These are phyloP conservation scores for Anoplopoma fimbria DNA, from an alignment of 2,113 vertebrate genomes.

Conservation along the genomic window DNA sequence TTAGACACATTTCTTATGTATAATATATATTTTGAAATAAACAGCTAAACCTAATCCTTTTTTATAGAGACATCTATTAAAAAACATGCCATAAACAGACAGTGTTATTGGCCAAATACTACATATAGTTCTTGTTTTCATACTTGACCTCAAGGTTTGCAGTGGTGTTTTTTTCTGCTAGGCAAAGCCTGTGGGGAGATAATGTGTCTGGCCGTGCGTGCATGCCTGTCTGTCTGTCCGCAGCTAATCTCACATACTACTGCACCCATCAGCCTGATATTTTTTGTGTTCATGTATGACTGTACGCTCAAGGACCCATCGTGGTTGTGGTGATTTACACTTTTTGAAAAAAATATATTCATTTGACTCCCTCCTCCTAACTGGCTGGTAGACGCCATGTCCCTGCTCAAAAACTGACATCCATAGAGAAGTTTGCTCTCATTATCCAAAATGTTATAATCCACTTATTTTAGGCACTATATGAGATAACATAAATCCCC, in stretches of 20 bases:
- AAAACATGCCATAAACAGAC: too few species aligned
- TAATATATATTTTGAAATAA: neutral
- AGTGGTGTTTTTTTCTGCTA: too few species aligned
- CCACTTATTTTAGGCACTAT: neutral
- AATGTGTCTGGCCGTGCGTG: neutral
- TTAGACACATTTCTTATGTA: neutral
- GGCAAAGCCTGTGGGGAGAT: neutral
- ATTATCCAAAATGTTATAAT: too few species aligned
- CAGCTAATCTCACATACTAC: neutral
- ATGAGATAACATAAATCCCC: neutral
- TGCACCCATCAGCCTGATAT: neutral
- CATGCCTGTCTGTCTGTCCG: too few species aligned
- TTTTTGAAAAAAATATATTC: neutral
- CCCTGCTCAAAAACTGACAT: too few species aligned
- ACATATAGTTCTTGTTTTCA: neutral
- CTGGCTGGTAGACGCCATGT: too few species aligned
- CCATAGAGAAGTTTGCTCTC: too few species aligned
- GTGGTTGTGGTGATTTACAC: neutral
- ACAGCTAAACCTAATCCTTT: neutral
- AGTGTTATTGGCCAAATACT: too few species aligned
- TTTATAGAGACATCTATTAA: too few species aligned
- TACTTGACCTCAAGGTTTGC: neutral
- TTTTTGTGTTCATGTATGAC: neutral
- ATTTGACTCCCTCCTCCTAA: too few species aligned
- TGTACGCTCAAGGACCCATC: too few species aligned